A percentile compares a stretch with the other conserved stretches of the same genome.
Evolutionary conservation across 35 echinoderm and acorn worm species (phyloP).

Genomic region (Chiridota heheva): DNA sequence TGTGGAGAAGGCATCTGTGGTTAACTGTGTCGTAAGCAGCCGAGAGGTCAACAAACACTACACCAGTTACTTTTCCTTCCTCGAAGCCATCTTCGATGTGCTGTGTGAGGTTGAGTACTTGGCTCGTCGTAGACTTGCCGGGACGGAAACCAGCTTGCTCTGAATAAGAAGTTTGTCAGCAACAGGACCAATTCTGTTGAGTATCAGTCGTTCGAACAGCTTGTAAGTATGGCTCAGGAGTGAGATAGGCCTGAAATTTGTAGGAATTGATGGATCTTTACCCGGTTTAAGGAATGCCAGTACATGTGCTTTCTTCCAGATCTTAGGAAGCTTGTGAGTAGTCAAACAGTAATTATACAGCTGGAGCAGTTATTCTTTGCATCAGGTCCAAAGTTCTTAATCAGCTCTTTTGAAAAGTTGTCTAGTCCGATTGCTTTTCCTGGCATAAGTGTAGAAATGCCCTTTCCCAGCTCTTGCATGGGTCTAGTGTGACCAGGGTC

Average conservation of each 20-base stretch:
- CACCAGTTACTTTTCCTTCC: constrained; percentile 33
- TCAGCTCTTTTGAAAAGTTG: constrained; percentile 45
- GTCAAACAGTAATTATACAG: constrained; percentile 38
- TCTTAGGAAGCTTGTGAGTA: constrained; percentile 29
- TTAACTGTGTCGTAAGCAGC: constrained; percentile 35
- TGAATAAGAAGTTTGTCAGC: constrained; percentile 50
- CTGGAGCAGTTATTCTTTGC: constrained; percentile 36
- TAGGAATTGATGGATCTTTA: constrained; percentile 39
- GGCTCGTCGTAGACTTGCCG: constrained; percentile 46
- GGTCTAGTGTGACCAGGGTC: background rate
- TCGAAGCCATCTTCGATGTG: constrained; percentile 68
- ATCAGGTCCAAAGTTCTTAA: constrained; percentile 43
- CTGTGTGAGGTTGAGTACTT: constrained; percentile 56
- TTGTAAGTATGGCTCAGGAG: constrained; percentile 52
- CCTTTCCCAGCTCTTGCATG: constrained; percentile 5
- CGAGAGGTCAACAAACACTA: constrained; percentile 55
- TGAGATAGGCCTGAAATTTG: constrained; percentile 60
- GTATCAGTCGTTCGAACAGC: constrained; percentile 57
- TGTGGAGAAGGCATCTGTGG: constrained; percentile 51
- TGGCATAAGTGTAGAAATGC: constrained; percentile 33
- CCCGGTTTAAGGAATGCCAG: constrained; percentile 50
- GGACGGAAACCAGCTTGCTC: constrained; percentile 70
- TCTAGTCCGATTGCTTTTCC: constrained; percentile 37
- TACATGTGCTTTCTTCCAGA: constrained; percentile 43
- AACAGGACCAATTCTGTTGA: constrained; percentile 43